phyloP scores from a whole-genome alignment of 1,140 invertebrate species.

The Oreohelix idahoensis region DNA sequence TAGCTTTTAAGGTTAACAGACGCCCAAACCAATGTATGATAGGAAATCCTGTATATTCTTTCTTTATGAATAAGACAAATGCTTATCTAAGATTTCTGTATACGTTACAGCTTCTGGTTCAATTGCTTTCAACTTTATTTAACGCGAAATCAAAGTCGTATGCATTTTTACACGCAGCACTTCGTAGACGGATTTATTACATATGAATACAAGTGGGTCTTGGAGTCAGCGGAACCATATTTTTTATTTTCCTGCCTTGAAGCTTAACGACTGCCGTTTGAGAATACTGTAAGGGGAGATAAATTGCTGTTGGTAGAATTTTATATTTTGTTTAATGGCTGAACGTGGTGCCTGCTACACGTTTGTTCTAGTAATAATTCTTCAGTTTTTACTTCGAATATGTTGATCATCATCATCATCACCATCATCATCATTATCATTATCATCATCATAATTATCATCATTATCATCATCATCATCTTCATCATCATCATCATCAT shows the following conservation, averaged over 20 bases:
- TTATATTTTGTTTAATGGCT: too few relatives aligned
- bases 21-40: slow-evolving; percentile 16
- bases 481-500: slow-evolving; percentile 16
- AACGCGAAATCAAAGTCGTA: neutral
- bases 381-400: too few relatives aligned
- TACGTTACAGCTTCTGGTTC: neutral
- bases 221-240: neutral
- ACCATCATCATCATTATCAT: too few relatives aligned
- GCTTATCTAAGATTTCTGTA: neutral
- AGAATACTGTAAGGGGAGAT: too few relatives aligned
- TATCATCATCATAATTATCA: too few relatives aligned
- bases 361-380: too few relatives aligned
- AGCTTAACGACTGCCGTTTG: too few relatives aligned
- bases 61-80: slow-evolving; percentile 29
- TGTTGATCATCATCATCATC: too few relatives aligned
- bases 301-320: too few relatives aligned
- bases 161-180: neutral
- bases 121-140: neutral
- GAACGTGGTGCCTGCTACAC: too few relatives aligned
- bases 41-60: slow-evolving; percentile 17
- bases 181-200: neutral
- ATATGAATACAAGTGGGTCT: neutral
- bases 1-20: slow-evolving; percentile 1
- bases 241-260: neutral
- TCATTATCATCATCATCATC: neutral